Conservation (phyloP, 2,797 vertebrate species). For the Serranus cabrilla region DNA sequence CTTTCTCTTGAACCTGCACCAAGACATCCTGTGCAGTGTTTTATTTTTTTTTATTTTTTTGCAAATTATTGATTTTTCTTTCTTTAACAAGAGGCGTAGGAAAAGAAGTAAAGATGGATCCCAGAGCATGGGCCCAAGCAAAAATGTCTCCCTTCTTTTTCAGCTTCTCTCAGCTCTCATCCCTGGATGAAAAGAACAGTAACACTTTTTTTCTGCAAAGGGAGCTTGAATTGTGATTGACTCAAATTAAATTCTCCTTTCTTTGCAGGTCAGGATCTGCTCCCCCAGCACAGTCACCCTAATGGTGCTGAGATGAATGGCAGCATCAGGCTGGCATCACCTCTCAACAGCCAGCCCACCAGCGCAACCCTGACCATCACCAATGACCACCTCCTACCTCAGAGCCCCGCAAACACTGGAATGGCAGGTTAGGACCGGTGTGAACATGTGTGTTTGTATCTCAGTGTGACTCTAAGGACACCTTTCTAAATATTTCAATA, state of each 20-base stretch:
- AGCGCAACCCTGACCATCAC: slow-evolving; percentile 88
- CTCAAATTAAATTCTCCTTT: neutral
- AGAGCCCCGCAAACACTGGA: slow-evolving; percentile 82
- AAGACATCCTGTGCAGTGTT: neutral
- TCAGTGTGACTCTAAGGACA: neutral
- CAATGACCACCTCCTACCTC: slow-evolving; percentile 92
- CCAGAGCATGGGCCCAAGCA: neutral
- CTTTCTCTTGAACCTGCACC: neutral
- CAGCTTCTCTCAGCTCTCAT: neutral
- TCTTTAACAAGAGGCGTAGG: neutral
- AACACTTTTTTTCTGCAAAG: neutral
- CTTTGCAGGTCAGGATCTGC: slow-evolving; percentile 89
- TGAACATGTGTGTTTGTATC: neutral
- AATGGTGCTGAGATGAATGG: slow-evolving; percentile 85
- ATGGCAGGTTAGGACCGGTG: slow-evolving; percentile 84
- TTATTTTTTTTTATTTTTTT: no score
- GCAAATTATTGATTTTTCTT: neutral
- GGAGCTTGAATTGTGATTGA: neutral
- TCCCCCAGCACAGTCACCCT: slow-evolving; percentile 84
- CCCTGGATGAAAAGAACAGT: neutral
- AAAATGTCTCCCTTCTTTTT: neutral
- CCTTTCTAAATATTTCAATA: no score
- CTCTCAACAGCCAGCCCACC: slow-evolving; percentile 82
- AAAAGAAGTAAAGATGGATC: neutral
- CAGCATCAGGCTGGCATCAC: slow-evolving; percentile 84